A percentile compares a stretch with the other conserved stretches of the same genome.
Conservation (phyloP, 1,140 invertebrate genomes). For the Drosophila murphyi region DNA sequence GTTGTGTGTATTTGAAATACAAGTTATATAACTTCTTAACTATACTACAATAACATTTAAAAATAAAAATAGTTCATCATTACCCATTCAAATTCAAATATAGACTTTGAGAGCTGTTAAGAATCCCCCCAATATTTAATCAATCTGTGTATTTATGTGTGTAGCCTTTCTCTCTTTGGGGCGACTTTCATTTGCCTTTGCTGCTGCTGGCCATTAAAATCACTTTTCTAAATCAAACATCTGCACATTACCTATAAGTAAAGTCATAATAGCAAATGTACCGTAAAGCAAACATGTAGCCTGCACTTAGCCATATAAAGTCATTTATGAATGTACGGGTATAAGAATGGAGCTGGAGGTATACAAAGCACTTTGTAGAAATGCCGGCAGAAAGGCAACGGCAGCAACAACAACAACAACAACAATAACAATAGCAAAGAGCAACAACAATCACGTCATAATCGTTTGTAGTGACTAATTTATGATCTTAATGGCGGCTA, state of each 20-base stretch:
- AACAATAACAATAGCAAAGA: conserved; percentile 6
- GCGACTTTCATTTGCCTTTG: conserved; percentile 36
- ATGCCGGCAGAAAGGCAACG: conserved; percentile 49
- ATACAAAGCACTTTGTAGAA: conserved; percentile 58
- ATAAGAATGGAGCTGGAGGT: conserved; percentile 12
- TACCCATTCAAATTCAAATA: too few relatives aligned
- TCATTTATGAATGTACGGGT: conserved; percentile 34
- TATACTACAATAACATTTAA: too few relatives aligned
- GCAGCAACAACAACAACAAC: conserved; percentile 19
- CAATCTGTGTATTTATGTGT: neutral
- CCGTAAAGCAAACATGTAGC: conserved; percentile 75
- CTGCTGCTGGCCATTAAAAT: conserved; percentile 42
- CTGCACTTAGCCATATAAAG: conserved; percentile 66
- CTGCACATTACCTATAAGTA: conserved; percentile 52
- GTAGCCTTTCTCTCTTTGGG: conserved; percentile 30
- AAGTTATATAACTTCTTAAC: too few relatives aligned
- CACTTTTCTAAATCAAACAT: conserved; percentile 73
- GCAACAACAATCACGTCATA: conserved; percentile 74
- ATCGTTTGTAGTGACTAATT: conserved; percentile 82
- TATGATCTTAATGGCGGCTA: conserved; percentile 82
- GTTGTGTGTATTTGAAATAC: neutral
- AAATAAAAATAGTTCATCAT: too few relatives aligned
- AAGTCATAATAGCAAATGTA: conserved; percentile 79
- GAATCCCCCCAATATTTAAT: conserved; percentile 4
- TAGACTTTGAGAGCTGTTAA: neutral